Conservation (phyloP, 2,888 invertebrate species). For the Ophioninae sp. region DNA sequence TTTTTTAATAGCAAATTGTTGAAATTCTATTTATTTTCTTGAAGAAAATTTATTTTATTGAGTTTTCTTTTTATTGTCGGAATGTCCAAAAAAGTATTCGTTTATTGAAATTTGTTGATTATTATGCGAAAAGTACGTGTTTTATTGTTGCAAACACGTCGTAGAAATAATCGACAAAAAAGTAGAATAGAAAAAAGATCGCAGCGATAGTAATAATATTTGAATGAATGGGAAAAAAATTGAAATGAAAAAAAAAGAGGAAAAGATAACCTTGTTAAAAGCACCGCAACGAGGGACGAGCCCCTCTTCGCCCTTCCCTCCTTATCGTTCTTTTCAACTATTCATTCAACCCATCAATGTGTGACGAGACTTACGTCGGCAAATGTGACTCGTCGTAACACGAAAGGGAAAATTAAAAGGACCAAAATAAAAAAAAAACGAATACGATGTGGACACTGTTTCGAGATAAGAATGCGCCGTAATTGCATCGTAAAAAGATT, state of each 20-base stretch:
- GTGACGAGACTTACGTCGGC: constrained; percentile 5
- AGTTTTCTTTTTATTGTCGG: no score
- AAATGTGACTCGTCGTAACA: constrained; percentile 1
- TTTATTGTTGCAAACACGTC: background rate
- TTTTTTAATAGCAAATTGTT: no score
- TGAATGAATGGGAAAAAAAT: background rate
- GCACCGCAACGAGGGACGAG: background rate
- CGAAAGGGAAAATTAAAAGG: constrained; percentile 7
- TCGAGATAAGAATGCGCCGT: constrained; percentile 7
- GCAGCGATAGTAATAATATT: background rate
- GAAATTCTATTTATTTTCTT: no score
- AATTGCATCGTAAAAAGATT: constrained; percentile 21
- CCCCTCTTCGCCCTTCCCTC: background rate
- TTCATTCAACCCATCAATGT: background rate
- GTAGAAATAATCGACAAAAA: background rate
- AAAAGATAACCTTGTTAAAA: constrained; percentile 10
- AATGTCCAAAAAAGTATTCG: no score
- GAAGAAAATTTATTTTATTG: no score
- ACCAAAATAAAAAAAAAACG: constrained; percentile 7
- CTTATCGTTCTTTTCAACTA: background rate
- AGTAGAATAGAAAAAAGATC: background rate
- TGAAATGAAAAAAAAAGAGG: background rate
- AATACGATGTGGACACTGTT: background rate
- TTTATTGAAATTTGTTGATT: no score
- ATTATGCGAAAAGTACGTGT: no score